Conservation (phyloP, 2,113 vertebrate genomes). For the Halichoeres trimaculatus region DNA sequence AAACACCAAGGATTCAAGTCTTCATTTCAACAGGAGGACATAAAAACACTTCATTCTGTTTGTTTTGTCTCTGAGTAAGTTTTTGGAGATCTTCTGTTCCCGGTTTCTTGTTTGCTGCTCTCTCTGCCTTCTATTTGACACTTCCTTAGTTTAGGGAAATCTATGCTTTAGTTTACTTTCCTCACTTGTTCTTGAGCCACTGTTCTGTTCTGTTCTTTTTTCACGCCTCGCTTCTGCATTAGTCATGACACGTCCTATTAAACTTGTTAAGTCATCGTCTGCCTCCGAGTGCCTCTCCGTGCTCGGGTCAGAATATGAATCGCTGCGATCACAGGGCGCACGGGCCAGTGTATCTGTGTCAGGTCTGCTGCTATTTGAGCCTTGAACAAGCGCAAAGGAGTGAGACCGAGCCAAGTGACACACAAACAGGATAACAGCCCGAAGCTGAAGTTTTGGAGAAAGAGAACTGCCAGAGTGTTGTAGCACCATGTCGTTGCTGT, state of each 20-base stretch:
- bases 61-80: conserved; percentile 4
- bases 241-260: not conserved
- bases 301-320: conserved; percentile 27
- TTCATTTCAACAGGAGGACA: conserved; percentile 8
- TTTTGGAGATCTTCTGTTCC: conserved; percentile 10
- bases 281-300: conserved; percentile 34
- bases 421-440: conserved; percentile 46
- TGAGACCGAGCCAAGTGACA: conserved; percentile 48
- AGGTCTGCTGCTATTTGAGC: conserved; percentile 42
- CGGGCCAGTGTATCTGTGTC: conserved; percentile 41
- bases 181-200: not conserved
- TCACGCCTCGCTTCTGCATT: not conserved
- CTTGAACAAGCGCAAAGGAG: conserved; percentile 54
- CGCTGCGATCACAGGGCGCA: not conserved
- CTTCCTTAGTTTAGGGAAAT: conserved; percentile 11
- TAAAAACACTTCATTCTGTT: conserved; percentile 3
- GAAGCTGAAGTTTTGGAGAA: conserved; percentile 15
- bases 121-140: conserved; percentile 9
- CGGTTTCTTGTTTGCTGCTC: conserved; percentile 14
- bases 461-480: conserved; percentile 41
- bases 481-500: conserved; percentile 51
- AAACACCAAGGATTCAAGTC: not conserved
- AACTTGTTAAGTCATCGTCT: conserved; percentile 31
- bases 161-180: conserved; percentile 21
- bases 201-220: not conserved